Percentiles rank a stretch among this genome's conserved stretches.
These are phyloP conservation scores for Mola mola DNA, from an alignment of 2,113 vertebrate genomes.

Conservation along the genomic window DNA sequence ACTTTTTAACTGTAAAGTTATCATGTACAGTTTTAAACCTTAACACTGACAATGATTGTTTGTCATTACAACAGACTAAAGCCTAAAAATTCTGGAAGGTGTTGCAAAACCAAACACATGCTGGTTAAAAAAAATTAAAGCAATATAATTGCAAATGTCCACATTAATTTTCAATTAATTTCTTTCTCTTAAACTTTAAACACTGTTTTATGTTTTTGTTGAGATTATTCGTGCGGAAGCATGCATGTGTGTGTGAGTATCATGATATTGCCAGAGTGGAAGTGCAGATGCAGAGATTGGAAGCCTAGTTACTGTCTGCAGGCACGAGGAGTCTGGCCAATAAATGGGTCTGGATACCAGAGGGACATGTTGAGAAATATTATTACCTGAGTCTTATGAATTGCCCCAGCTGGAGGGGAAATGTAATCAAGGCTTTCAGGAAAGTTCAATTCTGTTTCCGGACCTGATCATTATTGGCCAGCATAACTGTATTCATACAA, in stretches of 20 bases:
- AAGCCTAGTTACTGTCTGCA: constrained; percentile 67
- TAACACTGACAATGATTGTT: no score
- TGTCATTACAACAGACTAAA: no score
- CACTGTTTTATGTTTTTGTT: neutral
- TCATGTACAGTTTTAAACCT: no score
- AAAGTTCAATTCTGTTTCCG: constrained; percentile 48
- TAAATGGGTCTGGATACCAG: constrained; percentile 64
- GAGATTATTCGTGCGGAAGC: neutral
- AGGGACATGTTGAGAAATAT: constrained; percentile 74
- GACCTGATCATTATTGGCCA: constrained; percentile 48
- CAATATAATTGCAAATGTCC: no score
- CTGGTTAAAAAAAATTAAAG: no score
- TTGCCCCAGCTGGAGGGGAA: constrained; percentile 55
- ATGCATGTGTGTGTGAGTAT: constrained; percentile 3
- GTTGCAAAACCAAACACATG: no score
- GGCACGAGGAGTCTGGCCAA: constrained; percentile 67
- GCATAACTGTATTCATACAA: constrained; percentile 29
- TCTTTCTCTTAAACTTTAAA: neutral
- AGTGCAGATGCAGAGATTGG: constrained; percentile 42
- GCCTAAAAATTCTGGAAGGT: no score
- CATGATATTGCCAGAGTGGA: constrained; percentile 16
- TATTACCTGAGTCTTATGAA: constrained; percentile 77
- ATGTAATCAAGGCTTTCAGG: constrained; percentile 63
- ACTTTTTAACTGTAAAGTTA: no score
- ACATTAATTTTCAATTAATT: no score